These are phyloP conservation scores for Drosophila colorata DNA, from an alignment of 2,888 invertebrate species.

Conservation along the genomic window DNA sequence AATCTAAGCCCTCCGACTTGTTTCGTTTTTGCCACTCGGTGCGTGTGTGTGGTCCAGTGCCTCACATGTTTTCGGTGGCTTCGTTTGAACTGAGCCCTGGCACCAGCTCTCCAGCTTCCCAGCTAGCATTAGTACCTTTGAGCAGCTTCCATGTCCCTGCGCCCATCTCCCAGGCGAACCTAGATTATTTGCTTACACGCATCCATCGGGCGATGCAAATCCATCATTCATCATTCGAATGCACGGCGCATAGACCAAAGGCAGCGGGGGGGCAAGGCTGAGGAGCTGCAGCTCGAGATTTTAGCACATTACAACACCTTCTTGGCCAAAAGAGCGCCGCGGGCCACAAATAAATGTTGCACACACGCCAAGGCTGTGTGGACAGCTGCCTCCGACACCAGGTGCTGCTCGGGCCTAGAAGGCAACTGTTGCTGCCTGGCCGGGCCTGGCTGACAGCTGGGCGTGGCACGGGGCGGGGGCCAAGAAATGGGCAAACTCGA, in stretches of 20 bases:
- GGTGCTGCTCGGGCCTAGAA: constrained; percentile 32
- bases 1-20: background rate
- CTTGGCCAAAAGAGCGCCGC: constrained; percentile 48
- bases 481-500: constrained; percentile 35
- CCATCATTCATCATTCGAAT: constrained; percentile 51
- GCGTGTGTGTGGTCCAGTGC: constrained; percentile 67
- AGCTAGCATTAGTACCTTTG: background rate
- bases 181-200: constrained; percentile 79
- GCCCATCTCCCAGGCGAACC: constrained; percentile 32
- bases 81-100: constrained; percentile 69
- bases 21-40: constrained; percentile 38
- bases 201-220: constrained; percentile 44
- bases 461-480: constrained; percentile 24
- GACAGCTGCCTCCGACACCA: constrained; percentile 41
- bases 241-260: constrained; percentile 1
- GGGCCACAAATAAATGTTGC: constrained; percentile 54
- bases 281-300: constrained; percentile 25
- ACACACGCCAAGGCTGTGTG: constrained; percentile 41
- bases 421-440: constrained; percentile 55
- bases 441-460: constrained; percentile 52
- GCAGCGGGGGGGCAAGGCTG: constrained; percentile 3
- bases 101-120: background rate
- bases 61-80: constrained; percentile 70
- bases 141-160: background rate
- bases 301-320: constrained; percentile 73